Percentiles rank a stretch among this genome's conserved stretches.
Evolutionary conservation across 1,140 invertebrate species (phyloP).

Genomic region (Tribolium madens): DNA sequence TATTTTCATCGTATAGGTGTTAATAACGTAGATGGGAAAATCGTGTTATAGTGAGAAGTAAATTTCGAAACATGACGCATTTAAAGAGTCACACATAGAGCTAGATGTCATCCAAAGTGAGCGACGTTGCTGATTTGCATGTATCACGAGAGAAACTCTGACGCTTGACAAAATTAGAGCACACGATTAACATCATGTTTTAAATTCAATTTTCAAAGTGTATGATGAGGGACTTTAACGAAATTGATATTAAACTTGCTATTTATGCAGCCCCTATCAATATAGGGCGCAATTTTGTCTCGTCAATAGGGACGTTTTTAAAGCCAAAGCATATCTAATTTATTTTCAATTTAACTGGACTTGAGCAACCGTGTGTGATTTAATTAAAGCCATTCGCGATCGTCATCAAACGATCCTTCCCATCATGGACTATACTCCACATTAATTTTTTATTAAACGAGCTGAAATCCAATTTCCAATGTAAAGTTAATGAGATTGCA

Average conservation of each 20-base stretch:
- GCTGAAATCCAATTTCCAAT: conserved; percentile 5
- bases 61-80: conserved; percentile 21
- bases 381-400: conserved; percentile 37
- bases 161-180: conserved; percentile 21
- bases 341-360: conserved; percentile 39
- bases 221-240: background rate
- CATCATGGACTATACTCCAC: background rate
- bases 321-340: conserved; percentile 27
- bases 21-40: conserved; percentile 37
- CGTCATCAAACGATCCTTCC: conserved; percentile 4
- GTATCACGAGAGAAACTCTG: conserved; percentile 7
- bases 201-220: conserved; percentile 14
- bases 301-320: conserved; percentile 32
- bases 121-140: conserved; percentile 28
- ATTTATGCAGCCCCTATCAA: conserved; percentile 25
- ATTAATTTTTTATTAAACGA: conserved; percentile 32
- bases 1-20: conserved; percentile 30
- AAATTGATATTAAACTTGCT: conserved; percentile 21
- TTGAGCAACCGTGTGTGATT: conserved; percentile 32
- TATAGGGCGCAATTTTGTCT: conserved; percentile 25
- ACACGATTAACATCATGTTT: conserved; percentile 8
- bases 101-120: conserved; percentile 20
- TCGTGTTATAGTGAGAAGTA: conserved; percentile 17
- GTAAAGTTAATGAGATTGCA: background rate
- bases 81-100: conserved; percentile 34